Evolutionary conservation across 2,113 vertebrate species (phyloP), one percentile per base, ranked within the genome.

Genomic region (Chaenocephalus aceratus): DNA sequence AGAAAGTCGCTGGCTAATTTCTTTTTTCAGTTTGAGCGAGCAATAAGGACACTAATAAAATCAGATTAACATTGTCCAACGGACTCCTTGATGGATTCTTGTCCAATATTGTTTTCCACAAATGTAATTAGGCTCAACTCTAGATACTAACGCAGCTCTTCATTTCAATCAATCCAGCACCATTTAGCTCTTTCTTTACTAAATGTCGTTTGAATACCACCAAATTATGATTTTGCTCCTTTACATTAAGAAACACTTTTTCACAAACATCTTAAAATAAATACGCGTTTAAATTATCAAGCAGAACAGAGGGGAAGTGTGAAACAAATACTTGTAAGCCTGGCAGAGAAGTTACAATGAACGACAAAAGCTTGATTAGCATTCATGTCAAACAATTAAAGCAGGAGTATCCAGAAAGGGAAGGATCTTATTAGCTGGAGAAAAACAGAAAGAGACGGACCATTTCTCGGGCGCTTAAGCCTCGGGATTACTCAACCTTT

Each of bases 371-470:
- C 78, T 77, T 66, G 77, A 83, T 88, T 86, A 88, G 83, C 86
- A 86, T 88, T 82, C 59, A 89, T 86, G 84, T 83, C 82, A 76
- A 83, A 89, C 59, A 80, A 85, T 90, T 84, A 78, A 74, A 84
- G 81, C 75, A 82, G 83, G 77, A 84, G 79, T 49, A 69, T 88
- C 90, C 77, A 91, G 83, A 87, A 79, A 71, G 79, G 79, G 79
- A 88, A 87, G 67, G 82, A 88, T 93, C 79, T 90, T 89, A 92
- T 91, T 91, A 89, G 81, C 79, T 30, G 77, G 87, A 87, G 86
- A 70, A 77, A 84, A 85, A 80, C 78, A 49, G 80, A 90, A 78
- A 73, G 82, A 90, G 79, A 72, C 16, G 23, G 83, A 85, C 73
- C 67, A 80, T 88, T 90, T 85, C 84, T 87, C 58, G 21, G 80